Base-by-base conservation (phyloP, 2,797 vertebrate genomes). In the Halcyon chelicuti region DNA sequence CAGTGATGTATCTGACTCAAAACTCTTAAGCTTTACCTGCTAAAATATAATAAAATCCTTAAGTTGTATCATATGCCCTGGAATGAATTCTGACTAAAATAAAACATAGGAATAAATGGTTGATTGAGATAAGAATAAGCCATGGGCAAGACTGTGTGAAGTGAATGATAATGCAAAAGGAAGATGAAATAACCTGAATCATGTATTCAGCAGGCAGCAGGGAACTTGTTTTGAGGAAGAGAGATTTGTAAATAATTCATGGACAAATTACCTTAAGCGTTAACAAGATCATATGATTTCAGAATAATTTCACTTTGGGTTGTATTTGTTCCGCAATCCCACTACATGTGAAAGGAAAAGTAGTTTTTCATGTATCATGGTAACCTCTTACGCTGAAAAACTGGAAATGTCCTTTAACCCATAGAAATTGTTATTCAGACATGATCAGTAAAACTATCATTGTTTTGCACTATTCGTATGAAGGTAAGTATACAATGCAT, bases 191-290 rank as follows among this genome's bases (percentile, higher is more conserved):
- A 85, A 84, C 67, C 44, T 82, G 63, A 70, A 67, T 88, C 58
- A 44, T 74, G 26, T 82, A 82, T 86, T 91, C 76, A 82, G 33
- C 39, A 92, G 86, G 67, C 66, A 87, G 71, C 42, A 21, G 10
- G 18, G 47, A 88, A 60, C 63, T 31, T 33, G 57, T n/a, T 35
- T 47, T 60, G 74, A 84, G 57, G 47, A 90, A 65, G 7, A 94
- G 55, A 57, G 35, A 75, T 63, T 33, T 82, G 66, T 94, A 92
- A 96, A 92, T 96, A 92, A 93, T 90, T 92, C 12, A 86, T 93
- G 60, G 57, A 39, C 33, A 90, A 90, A 95, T 93, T 79, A 49
- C 42, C 44, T 51, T 51, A 81, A 93, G 22, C 1, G 0, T 86
- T 88, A 90, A 90, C 22, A 77, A 55, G 40, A 70, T 74, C 58